phyloP scores from a whole-genome alignment of 2,797 vertebrate genomes.

The Threskiornis aethiopicus region DNA sequence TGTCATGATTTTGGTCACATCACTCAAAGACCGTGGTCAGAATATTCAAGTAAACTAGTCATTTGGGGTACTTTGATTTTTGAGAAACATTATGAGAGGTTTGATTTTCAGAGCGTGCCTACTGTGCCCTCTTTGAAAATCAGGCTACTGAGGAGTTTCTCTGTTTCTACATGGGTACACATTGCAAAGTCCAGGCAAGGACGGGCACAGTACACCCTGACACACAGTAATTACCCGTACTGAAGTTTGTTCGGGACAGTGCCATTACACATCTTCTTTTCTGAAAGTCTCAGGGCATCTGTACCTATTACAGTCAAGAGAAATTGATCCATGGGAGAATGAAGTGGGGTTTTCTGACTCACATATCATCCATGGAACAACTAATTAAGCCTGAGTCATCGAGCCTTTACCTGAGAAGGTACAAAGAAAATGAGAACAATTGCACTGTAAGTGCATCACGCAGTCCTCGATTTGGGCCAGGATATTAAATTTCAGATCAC shows the following conservation, averaged over 20 bases:
- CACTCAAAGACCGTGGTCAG: background rate
- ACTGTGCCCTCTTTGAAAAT: background rate
- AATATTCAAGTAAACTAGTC: background rate
- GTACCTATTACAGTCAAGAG: background rate
- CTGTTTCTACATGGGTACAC: rapidly evolving
- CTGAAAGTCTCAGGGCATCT: background rate
- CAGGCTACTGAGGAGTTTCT: background rate
- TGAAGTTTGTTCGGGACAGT: background rate
- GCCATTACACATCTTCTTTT: background rate
- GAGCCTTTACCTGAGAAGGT: background rate
- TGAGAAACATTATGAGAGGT: background rate
- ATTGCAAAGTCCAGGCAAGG: background rate
- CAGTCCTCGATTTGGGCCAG: background rate
- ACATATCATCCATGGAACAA: background rate
- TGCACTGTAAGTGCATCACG: background rate
- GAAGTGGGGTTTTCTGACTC: background rate
- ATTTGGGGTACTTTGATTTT: background rate
- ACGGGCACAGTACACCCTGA: background rate
- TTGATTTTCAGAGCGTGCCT: background rate
- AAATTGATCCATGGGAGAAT: background rate
- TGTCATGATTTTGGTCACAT: background rate
- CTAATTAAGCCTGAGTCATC: conserved; percentile 21
- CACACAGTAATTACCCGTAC: background rate
- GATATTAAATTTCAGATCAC: conserved; percentile 21
- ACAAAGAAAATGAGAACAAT: conserved; percentile 8